Percentiles rank a stretch among this genome's conserved stretches.
Evolutionary conservation across 2,888 invertebrate species (phyloP).

Genomic region (Branchipolynoe longqiensis): DNA sequence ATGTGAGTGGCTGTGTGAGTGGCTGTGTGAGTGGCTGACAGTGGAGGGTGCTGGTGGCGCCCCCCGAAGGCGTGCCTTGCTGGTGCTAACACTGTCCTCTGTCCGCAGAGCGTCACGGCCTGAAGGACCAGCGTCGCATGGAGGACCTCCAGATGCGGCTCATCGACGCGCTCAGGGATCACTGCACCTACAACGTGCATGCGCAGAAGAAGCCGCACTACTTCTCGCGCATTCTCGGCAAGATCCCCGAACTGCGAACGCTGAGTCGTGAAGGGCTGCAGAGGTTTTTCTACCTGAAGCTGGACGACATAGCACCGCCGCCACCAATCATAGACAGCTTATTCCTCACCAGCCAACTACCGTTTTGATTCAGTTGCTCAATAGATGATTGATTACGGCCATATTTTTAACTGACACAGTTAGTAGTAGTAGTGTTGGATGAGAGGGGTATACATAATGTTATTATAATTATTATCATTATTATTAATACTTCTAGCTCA

Average conservation of each 20-base stretch:
- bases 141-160: slow-evolving; percentile 98
- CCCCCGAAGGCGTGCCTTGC: not conserved
- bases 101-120: slow-evolving; percentile 92
- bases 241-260: slow-evolving; percentile 94
- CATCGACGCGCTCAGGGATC: slow-evolving; percentile 95
- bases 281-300: slow-evolving; percentile 95
- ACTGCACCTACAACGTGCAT: slow-evolving; percentile 95
- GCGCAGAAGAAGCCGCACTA: slow-evolving; percentile 95
- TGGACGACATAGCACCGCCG: slow-evolving; percentile 94
- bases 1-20: no score
- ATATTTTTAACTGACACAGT: not conserved
- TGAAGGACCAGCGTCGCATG: slow-evolving; percentile 94
- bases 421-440: no score
- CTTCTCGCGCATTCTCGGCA: slow-evolving; percentile 94
- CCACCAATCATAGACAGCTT: slow-evolving; percentile 96
- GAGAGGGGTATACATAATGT: not conserved
- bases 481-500: not conserved
- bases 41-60: slow-evolving; percentile 63
- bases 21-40: not conserved
- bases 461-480: slow-evolving; percentile 6
- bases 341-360: slow-evolving; percentile 94
- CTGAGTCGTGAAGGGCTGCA: slow-evolving; percentile 96
- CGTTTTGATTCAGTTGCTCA: slow-evolving; percentile 86
- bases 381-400: not conserved
- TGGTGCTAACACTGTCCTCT: no score